These are phyloP conservation scores for Trichonephila inaurata DNA, from an alignment of 1,140 invertebrate species.

Conservation along the genomic window DNA sequence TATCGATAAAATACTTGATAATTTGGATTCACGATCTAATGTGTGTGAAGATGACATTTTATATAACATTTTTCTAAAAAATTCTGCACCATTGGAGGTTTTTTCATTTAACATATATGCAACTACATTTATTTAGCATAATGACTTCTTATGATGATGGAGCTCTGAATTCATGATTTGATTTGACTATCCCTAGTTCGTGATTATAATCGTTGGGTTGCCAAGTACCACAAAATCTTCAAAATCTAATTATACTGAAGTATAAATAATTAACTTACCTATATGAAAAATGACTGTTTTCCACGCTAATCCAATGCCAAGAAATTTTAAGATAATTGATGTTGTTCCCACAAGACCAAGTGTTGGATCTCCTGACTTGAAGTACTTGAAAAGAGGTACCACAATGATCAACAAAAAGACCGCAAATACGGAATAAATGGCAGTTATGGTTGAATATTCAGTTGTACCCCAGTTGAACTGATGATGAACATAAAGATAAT, in stretches of 20 bases:
- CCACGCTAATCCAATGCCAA: constrained; percentile 47
- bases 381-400: constrained; percentile 39
- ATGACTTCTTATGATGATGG: no score
- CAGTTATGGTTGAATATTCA: constrained; percentile 59
- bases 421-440: constrained; percentile 44
- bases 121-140: no score
- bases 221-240: no score
- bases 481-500: constrained; percentile 64
- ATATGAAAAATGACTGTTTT: constrained; percentile 7
- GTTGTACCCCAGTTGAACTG: constrained; percentile 64
- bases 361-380: constrained; percentile 37
- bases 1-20: no score
- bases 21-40: no score
- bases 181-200: no score
- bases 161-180: no score
- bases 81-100: no score
- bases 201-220: no score
- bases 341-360: constrained; percentile 55
- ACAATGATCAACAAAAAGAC: constrained; percentile 29
- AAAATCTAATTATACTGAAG: neutral
- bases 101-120: no score
- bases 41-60: no score
- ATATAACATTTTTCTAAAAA: no score
- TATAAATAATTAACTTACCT: constrained; percentile 29
- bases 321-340: constrained; percentile 34